Conservation (phyloP, 1,140 invertebrate genomes). For the Apis mellifera region Amel_HAv3.1 CM009932.2:14721501-14722000, state of each 20-base stretch:
- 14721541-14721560: background rate
- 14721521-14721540: background rate
- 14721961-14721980: slow-evolving; percentile 1
- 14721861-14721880: background rate
- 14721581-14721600: background rate
- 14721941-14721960: background rate
- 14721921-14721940: background rate
- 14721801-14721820: background rate
- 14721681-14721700: background rate
- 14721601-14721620: background rate
- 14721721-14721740: background rate
- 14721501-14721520: slow-evolving; percentile 34
- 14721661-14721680: background rate
- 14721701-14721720: background rate
- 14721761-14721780: background rate
- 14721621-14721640: slow-evolving; percentile 20
- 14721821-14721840: too few relatives aligned
- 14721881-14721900: background rate
- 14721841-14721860: background rate
- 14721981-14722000: slow-evolving; percentile 19
- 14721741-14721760: background rate
- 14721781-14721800: too few relatives aligned
- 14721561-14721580: background rate
- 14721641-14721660: background rate
- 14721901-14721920: background rate